Conservation (phyloP, 2,888 invertebrate genomes). For the Erebia aethiops region DNA sequence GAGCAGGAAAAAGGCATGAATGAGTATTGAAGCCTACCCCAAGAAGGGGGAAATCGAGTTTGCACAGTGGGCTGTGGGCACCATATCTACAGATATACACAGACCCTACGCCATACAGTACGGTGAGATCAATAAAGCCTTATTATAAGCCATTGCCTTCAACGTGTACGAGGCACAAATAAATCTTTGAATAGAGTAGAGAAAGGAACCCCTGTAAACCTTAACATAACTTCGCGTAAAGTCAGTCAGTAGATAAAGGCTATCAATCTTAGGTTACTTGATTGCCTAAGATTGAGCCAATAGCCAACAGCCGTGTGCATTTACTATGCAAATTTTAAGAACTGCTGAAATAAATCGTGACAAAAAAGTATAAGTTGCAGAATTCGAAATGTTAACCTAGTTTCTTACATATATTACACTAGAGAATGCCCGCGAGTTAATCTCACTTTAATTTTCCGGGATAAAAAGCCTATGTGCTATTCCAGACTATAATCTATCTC, state of each 20-base stretch:
- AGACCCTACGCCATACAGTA: slow-evolving; percentile 57
- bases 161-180: slow-evolving; percentile 37
- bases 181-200: not conserved
- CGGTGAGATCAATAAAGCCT: slow-evolving; percentile 68
- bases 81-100: slow-evolving; percentile 71
- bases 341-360: too few species aligned
- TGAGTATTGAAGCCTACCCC: slow-evolving; percentile 81
- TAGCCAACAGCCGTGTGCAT: too few species aligned
- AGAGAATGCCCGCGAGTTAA: too few species aligned
- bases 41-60: slow-evolving; percentile 81
- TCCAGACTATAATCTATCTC: too few species aligned
- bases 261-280: too few species aligned
- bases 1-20: slow-evolving; percentile 79
- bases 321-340: too few species aligned
- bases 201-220: not conserved
- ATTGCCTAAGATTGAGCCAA: too few species aligned
- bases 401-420: too few species aligned
- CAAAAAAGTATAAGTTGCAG: too few species aligned
- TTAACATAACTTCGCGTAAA: not conserved
- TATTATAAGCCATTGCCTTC: slow-evolving; percentile 39
- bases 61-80: slow-evolving; percentile 68
- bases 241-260: not conserved
- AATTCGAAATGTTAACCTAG: too few species aligned
- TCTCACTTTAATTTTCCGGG: too few species aligned
- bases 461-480: too few species aligned